Evolutionary conservation across 2,797 vertebrate species (phyloP).

Genomic region (Vultur gryphus): DNA sequence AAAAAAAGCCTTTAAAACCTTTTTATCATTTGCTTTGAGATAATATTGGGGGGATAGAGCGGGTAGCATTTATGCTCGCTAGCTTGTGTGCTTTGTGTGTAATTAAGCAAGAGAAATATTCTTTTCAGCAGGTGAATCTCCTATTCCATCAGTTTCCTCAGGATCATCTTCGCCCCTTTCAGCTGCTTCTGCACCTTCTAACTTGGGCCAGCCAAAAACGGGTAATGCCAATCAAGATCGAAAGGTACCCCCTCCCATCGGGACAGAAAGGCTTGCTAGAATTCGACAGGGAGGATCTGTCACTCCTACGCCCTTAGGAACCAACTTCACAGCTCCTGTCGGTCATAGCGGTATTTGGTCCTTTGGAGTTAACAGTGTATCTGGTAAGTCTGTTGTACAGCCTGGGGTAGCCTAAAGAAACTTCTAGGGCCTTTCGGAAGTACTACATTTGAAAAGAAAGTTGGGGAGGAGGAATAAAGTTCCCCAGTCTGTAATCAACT

Average conservation of each 20-base stretch:
- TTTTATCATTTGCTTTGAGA: background rate
- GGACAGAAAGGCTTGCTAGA: conserved; percentile 92
- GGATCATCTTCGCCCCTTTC: conserved; percentile 91
- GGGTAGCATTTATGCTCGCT: background rate
- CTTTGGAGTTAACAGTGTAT: conserved; percentile 92
- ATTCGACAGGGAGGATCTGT: conserved; percentile 95
- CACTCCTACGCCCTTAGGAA: conserved; percentile 88
- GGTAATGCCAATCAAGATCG: conserved; percentile 84
- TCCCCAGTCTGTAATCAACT: background rate
- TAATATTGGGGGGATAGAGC: background rate
- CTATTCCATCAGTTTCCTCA: conserved; percentile 90
- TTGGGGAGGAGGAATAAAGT: background rate
- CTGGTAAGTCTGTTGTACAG: conserved; percentile 75
- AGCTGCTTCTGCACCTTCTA: conserved; percentile 85
- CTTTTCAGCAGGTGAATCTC: conserved; percentile 90
- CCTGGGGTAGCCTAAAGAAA: accelerated
- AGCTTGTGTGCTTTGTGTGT: conserved; percentile 26
- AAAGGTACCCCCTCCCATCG: conserved; percentile 96
- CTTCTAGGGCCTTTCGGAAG: background rate
- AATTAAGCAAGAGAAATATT: conserved; percentile 76
- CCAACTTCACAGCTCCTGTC: conserved; percentile 93
- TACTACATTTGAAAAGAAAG: background rate
- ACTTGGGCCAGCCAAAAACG: conserved; percentile 86
- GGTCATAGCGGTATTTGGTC: conserved; percentile 99
- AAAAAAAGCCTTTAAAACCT: background rate